A percentile compares a stretch with the other conserved stretches of the same genome.
Conservation (phyloP, 1,140 invertebrate genomes). For the Amyelois transitella region DNA sequence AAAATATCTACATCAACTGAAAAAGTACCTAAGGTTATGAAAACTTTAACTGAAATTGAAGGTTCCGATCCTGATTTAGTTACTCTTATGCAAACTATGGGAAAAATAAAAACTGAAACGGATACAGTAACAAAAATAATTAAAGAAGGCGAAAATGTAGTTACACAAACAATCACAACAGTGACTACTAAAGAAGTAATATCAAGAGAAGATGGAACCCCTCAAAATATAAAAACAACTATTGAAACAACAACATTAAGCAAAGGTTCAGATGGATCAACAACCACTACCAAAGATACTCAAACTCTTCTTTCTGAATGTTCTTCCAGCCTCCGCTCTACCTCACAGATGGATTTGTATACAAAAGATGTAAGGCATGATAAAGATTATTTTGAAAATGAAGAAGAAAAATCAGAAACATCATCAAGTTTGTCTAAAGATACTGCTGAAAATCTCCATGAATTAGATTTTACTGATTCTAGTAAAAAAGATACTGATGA, state of each 20-base stretch:
- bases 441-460: constrained; percentile 19
- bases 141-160: constrained; percentile 72
- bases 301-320: constrained; percentile 71
- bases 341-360: constrained; percentile 62
- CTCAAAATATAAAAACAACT: constrained; percentile 74
- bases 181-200: constrained; percentile 73
- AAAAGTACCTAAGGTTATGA: constrained; percentile 54
- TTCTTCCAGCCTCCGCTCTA: constrained; percentile 69
- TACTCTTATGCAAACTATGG: constrained; percentile 63
- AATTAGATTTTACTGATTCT: constrained; percentile 14
- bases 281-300: constrained; percentile 65
- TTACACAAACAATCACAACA: constrained; percentile 71
- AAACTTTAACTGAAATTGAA: constrained; percentile 30
- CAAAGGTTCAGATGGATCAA: constrained; percentile 68
- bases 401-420: constrained; percentile 35
- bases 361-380: constrained; percentile 30
- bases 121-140: constrained; percentile 72
- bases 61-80: constrained; percentile 39
- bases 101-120: constrained; percentile 73
- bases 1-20: constrained; percentile 72
- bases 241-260: constrained; percentile 73
- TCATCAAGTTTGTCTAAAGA: constrained; percentile 18
- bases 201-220: constrained; percentile 71
- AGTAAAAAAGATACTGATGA: neutral
- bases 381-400: constrained; percentile 29